These are phyloP conservation scores for Amia ocellicauda DNA, from an alignment of 2,113 vertebrate genomes.

Conservation along the genomic window DNA sequence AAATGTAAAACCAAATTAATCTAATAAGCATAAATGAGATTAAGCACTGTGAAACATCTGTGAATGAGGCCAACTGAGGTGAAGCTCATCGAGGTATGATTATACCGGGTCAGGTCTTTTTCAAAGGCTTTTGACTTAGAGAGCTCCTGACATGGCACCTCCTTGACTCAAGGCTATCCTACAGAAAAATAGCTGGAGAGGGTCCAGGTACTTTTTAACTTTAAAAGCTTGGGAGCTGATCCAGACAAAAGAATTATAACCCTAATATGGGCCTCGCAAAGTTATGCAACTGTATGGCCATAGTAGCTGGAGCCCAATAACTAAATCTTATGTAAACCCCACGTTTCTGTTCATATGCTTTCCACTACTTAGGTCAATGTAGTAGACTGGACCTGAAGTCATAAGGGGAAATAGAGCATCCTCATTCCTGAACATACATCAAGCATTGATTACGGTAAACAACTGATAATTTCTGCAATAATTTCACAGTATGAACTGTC, in stretches of 20 bases:
- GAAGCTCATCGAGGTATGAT: no score
- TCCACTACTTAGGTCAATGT: no score
- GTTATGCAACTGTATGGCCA: slow-evolving; percentile 53
- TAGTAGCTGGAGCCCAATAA: slow-evolving; percentile 31
- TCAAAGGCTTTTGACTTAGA: slow-evolving; percentile 20
- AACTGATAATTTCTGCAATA: no score
- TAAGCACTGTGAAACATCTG: no score
- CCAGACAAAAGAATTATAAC: slow-evolving; percentile 49
- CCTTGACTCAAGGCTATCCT: slow-evolving; percentile 22
- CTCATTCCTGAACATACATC: no score
- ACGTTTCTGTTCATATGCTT: slow-evolving; percentile 34
- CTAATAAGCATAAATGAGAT: no score
- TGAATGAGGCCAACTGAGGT: no score
- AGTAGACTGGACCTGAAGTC: no score
- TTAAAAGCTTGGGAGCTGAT: slow-evolving; percentile 48
- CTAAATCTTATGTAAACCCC: slow-evolving; percentile 39
- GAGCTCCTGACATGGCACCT: slow-evolving; percentile 5
- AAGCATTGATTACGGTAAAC: no score
- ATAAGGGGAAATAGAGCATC: no score
- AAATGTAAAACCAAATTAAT: no score
- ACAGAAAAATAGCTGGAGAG: slow-evolving; percentile 35
- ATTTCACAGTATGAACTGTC: no score
- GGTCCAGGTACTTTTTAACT: slow-evolving; percentile 48
- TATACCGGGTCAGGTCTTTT: slow-evolving; percentile 15
- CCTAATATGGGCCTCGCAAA: slow-evolving; percentile 46